Evolutionary conservation across 2,888 invertebrate genomes (phyloP).

Genomic region (Scaptomyza parva): DNA sequence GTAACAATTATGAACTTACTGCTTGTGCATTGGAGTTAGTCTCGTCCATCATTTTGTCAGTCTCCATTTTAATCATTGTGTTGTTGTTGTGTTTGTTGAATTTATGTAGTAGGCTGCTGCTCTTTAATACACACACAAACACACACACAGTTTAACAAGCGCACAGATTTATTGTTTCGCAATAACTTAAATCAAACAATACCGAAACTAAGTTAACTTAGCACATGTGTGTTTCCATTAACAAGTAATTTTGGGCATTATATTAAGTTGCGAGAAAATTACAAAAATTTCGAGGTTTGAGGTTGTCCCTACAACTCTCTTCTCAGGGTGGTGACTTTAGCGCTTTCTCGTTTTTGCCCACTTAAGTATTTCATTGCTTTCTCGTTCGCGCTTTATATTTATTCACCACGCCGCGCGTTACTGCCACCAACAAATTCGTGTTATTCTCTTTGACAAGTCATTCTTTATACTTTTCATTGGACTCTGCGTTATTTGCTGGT

Average conservation of each 20-base stretch:
- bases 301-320: slow-evolving; percentile 63
- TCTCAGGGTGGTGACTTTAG: slow-evolving; percentile 61
- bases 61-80: slow-evolving; percentile 93
- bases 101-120: slow-evolving; percentile 55
- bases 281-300: slow-evolving; percentile 47
- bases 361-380: slow-evolving; percentile 61
- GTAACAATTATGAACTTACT: slow-evolving; percentile 81
- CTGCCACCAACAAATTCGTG: slow-evolving; percentile 54
- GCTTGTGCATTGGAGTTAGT: slow-evolving; percentile 89
- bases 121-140: slow-evolving; percentile 46
- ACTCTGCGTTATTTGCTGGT: slow-evolving; percentile 8
- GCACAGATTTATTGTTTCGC: slow-evolving; percentile 40
- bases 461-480: slow-evolving; percentile 53
- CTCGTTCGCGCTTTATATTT: slow-evolving; percentile 61
- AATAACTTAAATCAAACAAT: slow-evolving; percentile 44
- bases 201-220: slow-evolving; percentile 29
- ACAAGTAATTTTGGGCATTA: slow-evolving; percentile 43
- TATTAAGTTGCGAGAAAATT: slow-evolving; percentile 52
- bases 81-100: slow-evolving; percentile 57
- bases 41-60: slow-evolving; percentile 95
- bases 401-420: slow-evolving; percentile 70
- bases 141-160: slow-evolving; percentile 5
- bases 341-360: slow-evolving; percentile 66
- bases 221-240: slow-evolving; percentile 31
- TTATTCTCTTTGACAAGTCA: slow-evolving; percentile 66